These are phyloP conservation scores for Macrochelys suwanniensis DNA, from an alignment of 2,797 vertebrate species.

Conservation along the genomic window DNA sequence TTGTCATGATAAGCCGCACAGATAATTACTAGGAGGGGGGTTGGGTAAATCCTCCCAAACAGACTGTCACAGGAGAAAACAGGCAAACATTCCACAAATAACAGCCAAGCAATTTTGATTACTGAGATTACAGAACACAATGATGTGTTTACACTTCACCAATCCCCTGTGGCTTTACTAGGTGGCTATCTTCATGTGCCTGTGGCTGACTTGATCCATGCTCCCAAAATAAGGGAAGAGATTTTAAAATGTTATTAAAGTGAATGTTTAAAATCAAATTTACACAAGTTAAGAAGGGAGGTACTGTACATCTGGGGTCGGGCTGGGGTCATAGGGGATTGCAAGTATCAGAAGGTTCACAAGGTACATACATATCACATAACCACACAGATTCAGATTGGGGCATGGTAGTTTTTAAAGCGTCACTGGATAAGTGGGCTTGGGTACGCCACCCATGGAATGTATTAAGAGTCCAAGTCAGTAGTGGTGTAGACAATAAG, in stretches of 20 bases:
- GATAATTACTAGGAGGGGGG: conserved; percentile 62
- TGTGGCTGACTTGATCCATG: neutral
- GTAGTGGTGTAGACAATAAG: too few relatives aligned
- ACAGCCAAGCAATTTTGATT: conserved; percentile 28
- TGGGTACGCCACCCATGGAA: too few relatives aligned
- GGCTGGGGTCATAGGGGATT: too few relatives aligned
- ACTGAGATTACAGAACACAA: neutral
- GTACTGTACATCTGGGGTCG: too few relatives aligned
- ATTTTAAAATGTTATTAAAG: neutral
- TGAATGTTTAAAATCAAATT: too few relatives aligned
- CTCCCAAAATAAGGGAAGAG: neutral
- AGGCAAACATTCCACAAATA: conserved; percentile 61
- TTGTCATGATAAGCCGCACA: conserved; percentile 67
- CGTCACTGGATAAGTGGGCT: too few relatives aligned
- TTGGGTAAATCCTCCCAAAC: conserved; percentile 38
- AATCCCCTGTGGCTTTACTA: neutral
- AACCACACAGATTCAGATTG: too few relatives aligned
- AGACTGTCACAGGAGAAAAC: conserved; percentile 10
- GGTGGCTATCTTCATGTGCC: neutral
- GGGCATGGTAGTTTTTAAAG: too few relatives aligned
- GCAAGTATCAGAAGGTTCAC: too few relatives aligned
- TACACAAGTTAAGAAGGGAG: too few relatives aligned
- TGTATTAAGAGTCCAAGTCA: too few relatives aligned
- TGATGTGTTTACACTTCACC: neutral
- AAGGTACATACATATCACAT: too few relatives aligned